Percentiles rank a stretch among this genome's conserved stretches.
Evolutionary conservation across 2,797 vertebrate genomes (phyloP).

Genomic region (Parambassis ranga): DNA sequence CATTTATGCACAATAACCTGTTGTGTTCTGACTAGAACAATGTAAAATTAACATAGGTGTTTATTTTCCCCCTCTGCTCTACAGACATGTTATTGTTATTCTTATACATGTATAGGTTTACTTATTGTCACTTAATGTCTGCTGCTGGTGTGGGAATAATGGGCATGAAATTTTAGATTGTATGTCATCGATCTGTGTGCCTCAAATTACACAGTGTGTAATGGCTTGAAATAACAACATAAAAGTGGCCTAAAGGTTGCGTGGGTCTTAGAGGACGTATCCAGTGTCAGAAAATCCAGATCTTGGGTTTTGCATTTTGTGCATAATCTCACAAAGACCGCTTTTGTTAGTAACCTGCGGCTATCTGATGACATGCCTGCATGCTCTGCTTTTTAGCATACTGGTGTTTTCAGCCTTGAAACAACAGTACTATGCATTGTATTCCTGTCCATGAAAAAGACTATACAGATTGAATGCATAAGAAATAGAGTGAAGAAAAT

Average conservation of each 20-base stretch:
- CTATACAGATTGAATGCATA: not conserved
- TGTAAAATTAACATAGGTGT: not conserved
- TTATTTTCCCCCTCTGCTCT: not conserved
- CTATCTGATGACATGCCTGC: not conserved
- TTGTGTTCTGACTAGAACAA: not conserved
- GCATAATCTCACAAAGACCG: not conserved
- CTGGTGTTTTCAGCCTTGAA: conserved; percentile 36
- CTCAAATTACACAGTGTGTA: conserved; percentile 17
- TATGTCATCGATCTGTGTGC: conserved; percentile 6
- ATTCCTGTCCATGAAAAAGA: not conserved
- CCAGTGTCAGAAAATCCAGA: conserved; percentile 5
- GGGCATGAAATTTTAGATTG: conserved; percentile 10
- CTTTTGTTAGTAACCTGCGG: conserved; percentile 4
- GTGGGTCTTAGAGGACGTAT: conserved; percentile 10
- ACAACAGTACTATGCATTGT: conserved; percentile 1
- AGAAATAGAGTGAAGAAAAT: not conserved
- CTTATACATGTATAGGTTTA: not conserved
- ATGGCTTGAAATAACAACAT: conserved; percentile 14
- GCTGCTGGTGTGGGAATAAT: conserved; percentile 9
- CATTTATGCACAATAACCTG: not conserved
- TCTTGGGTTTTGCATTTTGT: conserved; percentile 1
- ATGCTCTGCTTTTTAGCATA: not conserved
- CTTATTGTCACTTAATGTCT: conserved; percentile 1
- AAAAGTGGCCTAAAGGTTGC: not conserved
- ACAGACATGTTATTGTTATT: no score